Conservation (phyloP, 2,888 invertebrate genomes). For the Callimorpha dominula region DNA sequence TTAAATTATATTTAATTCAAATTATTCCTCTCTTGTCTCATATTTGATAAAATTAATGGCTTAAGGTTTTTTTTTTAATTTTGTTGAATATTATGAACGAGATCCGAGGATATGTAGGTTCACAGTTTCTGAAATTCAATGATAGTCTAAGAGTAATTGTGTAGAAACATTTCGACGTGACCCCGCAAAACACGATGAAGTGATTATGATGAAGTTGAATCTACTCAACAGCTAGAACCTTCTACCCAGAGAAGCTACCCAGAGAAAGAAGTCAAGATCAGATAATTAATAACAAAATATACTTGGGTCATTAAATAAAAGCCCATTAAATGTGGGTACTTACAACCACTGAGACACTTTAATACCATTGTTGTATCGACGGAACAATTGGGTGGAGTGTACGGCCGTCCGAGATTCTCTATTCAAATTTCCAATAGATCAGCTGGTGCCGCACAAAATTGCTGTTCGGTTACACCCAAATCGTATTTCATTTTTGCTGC, state of each 20-base stretch:
- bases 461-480: conserved; percentile 49
- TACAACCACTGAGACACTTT: neutral
- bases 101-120: neutral
- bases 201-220: neutral
- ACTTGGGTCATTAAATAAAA: neutral
- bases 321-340: neutral
- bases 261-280: too few species aligned
- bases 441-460: conserved; percentile 56
- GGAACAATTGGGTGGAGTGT: conserved; percentile 50
- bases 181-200: neutral
- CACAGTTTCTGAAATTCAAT: neutral
- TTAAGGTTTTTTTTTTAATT: too few species aligned
- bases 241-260: too few species aligned
- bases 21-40: too few species aligned
- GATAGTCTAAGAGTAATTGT: neutral
- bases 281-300: neutral
- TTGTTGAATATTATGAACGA: too few species aligned
- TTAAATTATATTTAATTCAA: too few species aligned
- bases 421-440: conserved; percentile 61
- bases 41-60: too few species aligned
- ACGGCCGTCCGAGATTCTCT: conserved; percentile 46
- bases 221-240: neutral
- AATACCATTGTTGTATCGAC: conserved; percentile 48
- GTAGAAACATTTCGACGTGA: neutral
- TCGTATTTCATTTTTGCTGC: conserved; percentile 9